phyloP scores from a whole-genome alignment of 2,797 vertebrate species.

The Fundulus diaphanus region DNA sequence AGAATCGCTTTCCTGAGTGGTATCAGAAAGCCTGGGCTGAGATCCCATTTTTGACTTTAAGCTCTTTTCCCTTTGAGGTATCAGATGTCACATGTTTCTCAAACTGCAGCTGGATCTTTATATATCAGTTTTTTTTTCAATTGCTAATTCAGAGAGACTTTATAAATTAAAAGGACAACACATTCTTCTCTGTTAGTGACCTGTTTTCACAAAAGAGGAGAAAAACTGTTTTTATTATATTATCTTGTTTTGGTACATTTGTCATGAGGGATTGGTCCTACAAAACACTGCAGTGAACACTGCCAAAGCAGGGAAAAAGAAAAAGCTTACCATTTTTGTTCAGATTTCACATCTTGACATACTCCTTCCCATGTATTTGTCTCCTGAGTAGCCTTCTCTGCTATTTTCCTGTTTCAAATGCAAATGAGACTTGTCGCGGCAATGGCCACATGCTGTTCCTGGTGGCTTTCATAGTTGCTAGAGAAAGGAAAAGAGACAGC shows the following conservation, averaged over 20 bases:
- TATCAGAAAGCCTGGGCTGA: not conserved
- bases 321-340: constrained; percentile 4
- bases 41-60: not conserved
- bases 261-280: not conserved
- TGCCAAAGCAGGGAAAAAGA: constrained; percentile 38
- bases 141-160: not conserved
- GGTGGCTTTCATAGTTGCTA: constrained; percentile 37
- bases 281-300: constrained; percentile 31
- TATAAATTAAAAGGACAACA: not conserved
- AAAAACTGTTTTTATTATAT: not conserved
- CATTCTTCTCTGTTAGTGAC: not conserved
- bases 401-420: constrained; percentile 72
- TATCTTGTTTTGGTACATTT: constrained; percentile 1
- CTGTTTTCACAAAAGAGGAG: not conserved
- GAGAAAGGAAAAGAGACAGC: constrained; percentile 33
- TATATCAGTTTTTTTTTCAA: not conserved
- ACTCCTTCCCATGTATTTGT: constrained; percentile 26
- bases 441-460: constrained; percentile 30
- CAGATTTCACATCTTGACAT: constrained; percentile 36
- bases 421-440: constrained; percentile 65
- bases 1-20: not conserved
- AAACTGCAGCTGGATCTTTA: not conserved
- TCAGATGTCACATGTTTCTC: not conserved
- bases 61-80: not conserved
- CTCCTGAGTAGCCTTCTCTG: constrained; percentile 56